Evolutionary conservation across 2,113 vertebrate species (phyloP).

Genomic region (Epinephelus lanceolatus): DNA sequence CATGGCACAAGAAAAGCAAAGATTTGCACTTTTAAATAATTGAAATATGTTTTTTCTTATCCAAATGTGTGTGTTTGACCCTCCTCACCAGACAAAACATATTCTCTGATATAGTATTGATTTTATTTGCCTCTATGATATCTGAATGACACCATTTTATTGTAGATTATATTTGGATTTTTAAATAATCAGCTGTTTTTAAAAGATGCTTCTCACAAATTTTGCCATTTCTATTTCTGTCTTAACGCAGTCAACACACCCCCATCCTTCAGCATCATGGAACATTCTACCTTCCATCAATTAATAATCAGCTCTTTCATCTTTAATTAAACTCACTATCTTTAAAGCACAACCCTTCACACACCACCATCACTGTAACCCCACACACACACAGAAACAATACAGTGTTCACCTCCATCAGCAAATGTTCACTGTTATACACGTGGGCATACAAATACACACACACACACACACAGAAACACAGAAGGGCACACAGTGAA

Average conservation of each 20-base stretch:
- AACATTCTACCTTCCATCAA: constrained; percentile 75
- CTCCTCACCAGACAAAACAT: background rate
- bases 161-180: background rate
- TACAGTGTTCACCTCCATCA: background rate
- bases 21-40: constrained; percentile 28
- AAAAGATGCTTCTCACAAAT: background rate
- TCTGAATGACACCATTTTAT: background rate
- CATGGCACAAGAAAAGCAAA: background rate
- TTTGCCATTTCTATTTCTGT: background rate
- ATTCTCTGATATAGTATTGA: background rate
- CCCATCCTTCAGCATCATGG: constrained; percentile 40
- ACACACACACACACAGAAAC: constrained; percentile 5
- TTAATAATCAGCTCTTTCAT: constrained; percentile 82
- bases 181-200: background rate
- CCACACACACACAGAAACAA: constrained; percentile 32
- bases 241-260: background rate
- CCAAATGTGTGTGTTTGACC: background rate
- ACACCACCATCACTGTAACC: constrained; percentile 23
- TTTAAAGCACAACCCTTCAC: constrained; percentile 56
- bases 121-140: background rate
- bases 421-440: constrained; percentile 23
- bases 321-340: constrained; percentile 82
- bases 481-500: constrained; percentile 23
- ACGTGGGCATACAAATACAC: constrained; percentile 9
- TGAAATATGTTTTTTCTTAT: constrained; percentile 5